Conservation (phyloP, 2,113 vertebrate genomes). For the Sardina pilchardus region DNA sequence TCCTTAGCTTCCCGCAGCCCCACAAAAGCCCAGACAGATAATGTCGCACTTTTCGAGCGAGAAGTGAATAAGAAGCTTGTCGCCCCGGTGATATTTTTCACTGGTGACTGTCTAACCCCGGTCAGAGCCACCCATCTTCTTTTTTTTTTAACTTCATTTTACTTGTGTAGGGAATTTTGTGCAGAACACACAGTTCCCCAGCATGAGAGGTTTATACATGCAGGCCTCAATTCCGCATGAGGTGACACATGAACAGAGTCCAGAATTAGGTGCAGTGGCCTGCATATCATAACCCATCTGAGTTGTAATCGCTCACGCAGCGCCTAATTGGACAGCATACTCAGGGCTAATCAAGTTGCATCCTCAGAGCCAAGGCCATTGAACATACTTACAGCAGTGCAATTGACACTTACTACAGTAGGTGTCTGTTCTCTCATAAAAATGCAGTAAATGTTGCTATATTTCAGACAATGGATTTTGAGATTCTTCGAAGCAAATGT, state of each 20-base stretch:
- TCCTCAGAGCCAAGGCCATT: background rate
- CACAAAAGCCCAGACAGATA: conserved; percentile 36
- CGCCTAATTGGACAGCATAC: background rate
- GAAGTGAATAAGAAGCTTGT: conserved; percentile 30
- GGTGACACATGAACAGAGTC: background rate
- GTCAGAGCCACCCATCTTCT: background rate
- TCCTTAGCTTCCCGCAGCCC: conserved; percentile 34
- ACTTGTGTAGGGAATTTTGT: background rate
- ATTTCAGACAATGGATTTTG: too few relatives aligned
- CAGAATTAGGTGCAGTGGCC: background rate
- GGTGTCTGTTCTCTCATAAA: too few relatives aligned
- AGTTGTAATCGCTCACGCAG: background rate
- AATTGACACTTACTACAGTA: too few relatives aligned
- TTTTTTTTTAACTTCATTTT: background rate
- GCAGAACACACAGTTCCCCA: background rate
- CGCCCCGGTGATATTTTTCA: background rate
- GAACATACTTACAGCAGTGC: background rate
- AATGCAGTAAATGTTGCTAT: too few relatives aligned
- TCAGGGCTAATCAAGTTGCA: background rate
- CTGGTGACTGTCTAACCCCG: background rate
- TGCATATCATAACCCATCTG: background rate
- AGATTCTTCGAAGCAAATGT: too few relatives aligned
- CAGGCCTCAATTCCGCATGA: background rate
- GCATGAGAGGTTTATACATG: background rate
- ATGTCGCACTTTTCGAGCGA: conserved; percentile 29